phyloP scores from a whole-genome alignment of 2,888 invertebrate species.

The Ferrisia virgata region DNA sequence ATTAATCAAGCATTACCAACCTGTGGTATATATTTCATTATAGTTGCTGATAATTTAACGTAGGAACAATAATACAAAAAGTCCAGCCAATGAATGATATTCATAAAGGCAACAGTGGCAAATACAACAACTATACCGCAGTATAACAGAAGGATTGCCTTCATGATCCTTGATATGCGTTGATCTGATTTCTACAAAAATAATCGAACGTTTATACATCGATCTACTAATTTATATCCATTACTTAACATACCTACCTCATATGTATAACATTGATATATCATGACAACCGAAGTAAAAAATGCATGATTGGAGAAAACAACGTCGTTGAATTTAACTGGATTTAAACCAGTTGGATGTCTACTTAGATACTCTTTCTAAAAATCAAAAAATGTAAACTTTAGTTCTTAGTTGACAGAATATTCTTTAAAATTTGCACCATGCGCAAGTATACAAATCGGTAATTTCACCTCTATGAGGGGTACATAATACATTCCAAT shows the following conservation, averaged over 20 bases:
- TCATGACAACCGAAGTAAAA: slow-evolving; percentile 77
- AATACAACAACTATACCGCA: slow-evolving; percentile 66
- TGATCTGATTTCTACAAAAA: slow-evolving; percentile 74
- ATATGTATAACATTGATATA: slow-evolving; percentile 66
- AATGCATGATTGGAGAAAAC: slow-evolving; percentile 93
- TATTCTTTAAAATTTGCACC: background rate
- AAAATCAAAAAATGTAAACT: slow-evolving; percentile 51
- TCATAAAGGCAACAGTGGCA: slow-evolving; percentile 62
- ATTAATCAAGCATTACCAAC: too few species aligned
- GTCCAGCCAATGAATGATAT: slow-evolving; percentile 74
- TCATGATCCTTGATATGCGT: slow-evolving; percentile 73
- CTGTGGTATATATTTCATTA: slow-evolving; percentile 98
- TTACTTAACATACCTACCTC: too few species aligned
- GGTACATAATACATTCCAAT: slow-evolving; percentile 81
- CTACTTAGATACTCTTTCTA: slow-evolving; percentile 76
- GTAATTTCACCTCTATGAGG: slow-evolving; percentile 66
- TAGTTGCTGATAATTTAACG: slow-evolving; percentile 88
- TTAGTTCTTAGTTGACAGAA: background rate
- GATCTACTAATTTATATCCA: too few species aligned
- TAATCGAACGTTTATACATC: too few species aligned
- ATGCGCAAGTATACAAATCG: too few species aligned
- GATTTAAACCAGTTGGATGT: slow-evolving; percentile 85
- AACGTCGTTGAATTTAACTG: slow-evolving; percentile 93
- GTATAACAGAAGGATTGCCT: slow-evolving; percentile 66
- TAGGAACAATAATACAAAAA: slow-evolving; percentile 95